These are phyloP conservation scores for Ispidina picta DNA, from an alignment of 2,797 vertebrate species.

Conservation along the genomic window DNA sequence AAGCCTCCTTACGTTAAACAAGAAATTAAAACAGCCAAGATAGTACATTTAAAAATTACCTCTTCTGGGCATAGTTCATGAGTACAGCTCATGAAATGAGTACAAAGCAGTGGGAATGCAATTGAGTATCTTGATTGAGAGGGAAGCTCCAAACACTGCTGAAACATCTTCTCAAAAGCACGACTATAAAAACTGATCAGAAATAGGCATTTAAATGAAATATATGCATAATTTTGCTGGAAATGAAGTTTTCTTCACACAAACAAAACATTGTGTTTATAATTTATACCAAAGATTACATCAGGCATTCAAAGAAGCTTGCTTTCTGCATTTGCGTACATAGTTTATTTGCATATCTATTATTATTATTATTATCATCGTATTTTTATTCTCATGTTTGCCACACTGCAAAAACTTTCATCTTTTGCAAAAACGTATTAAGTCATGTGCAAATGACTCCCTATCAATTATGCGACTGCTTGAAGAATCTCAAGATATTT, in stretches of 20 bases:
- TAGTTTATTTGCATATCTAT: background rate
- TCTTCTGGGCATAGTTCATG: slow-evolving; percentile 98
- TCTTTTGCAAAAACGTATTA: background rate
- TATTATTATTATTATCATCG: background rate
- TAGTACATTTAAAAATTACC: slow-evolving; percentile 77
- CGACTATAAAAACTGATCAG: slow-evolving; percentile 94
- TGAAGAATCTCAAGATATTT: background rate
- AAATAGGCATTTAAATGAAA: slow-evolving; percentile 43
- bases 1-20: rapidly evolving
- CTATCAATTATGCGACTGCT: background rate
- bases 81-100: slow-evolving; percentile 99
- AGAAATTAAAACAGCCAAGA: background rate
- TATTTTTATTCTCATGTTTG: background rate
- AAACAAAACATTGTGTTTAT: background rate
- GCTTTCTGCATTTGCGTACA: background rate
- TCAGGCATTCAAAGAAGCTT: background rate
- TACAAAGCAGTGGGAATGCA: slow-evolving; percentile 97
- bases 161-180: slow-evolving; percentile 99
- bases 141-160: slow-evolving; percentile 97
- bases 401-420: background rate
- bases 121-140: slow-evolving; percentile 97
- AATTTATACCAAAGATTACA: background rate
- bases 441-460: background rate
- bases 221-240: background rate
- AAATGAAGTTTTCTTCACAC: background rate